These are phyloP conservation scores for Drosophila siamana DNA, from an alignment of 2,888 invertebrate species.

Conservation along the genomic window DNA sequence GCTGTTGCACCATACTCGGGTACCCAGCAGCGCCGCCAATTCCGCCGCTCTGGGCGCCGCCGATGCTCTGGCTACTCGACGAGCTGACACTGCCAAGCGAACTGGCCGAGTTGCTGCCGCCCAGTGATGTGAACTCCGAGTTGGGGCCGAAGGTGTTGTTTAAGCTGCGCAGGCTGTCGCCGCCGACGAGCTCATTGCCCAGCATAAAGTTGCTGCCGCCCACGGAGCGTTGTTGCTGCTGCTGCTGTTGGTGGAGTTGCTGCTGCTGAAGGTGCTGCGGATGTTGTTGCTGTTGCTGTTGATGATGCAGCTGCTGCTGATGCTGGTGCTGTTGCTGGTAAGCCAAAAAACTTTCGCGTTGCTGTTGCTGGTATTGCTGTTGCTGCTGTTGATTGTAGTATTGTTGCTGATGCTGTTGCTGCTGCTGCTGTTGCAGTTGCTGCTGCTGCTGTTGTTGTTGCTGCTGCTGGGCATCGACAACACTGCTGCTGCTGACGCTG, in stretches of 20 bases:
- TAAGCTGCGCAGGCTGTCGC: conserved; percentile 84
- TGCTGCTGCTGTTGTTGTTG: conserved; percentile 68
- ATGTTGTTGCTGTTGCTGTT: conserved; percentile 82
- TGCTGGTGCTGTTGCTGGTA: conserved; percentile 76
- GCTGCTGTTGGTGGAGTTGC: conserved; percentile 61
- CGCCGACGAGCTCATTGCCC: conserved; percentile 76
- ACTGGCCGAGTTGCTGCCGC: conserved; percentile 54
- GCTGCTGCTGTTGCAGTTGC: conserved; percentile 69
- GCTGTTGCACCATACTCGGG: conserved; percentile 59
- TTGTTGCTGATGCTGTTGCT: conserved; percentile 77
- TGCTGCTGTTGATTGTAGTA: conserved; percentile 56
- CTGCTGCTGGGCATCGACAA: conserved; percentile 50
- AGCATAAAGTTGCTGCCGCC: conserved; percentile 76
- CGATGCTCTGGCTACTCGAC: conserved; percentile 54
- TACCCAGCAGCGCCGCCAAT: conserved; percentile 32
- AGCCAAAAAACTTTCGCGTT: conserved; percentile 37
- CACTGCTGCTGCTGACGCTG: conserved; percentile 70
- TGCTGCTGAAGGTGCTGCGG: conserved; percentile 82
- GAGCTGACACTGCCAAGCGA: conserved; percentile 56
- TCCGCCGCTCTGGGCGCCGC: conserved; percentile 21
- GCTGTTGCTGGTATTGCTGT: conserved; percentile 63
- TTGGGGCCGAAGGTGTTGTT: conserved; percentile 85
- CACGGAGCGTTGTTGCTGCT: conserved; percentile 60
- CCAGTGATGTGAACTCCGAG: conserved; percentile 83
- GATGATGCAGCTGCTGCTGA: conserved; percentile 64